Base-by-base conservation (phyloP, 2,113 vertebrate species). In the Centropus bengalensis region DNA sequence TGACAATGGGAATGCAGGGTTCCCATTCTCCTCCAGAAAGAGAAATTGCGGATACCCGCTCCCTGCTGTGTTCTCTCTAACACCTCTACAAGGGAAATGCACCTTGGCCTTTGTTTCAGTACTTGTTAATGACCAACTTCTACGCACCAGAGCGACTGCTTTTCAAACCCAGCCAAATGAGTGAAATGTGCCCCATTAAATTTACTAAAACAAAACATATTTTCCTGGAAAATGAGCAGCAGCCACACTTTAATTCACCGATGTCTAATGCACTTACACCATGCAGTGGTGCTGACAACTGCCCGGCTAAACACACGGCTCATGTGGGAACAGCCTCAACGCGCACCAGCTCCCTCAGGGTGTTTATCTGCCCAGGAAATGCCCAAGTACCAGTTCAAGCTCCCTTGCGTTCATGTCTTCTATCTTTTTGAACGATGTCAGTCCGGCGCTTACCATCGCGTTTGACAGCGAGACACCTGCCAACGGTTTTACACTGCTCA, bases 341-440 rank as follows among this genome's bases (percentile, higher is more conserved):
- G 42, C 23, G 78, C 20, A 47, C 1, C 70, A 68, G 51, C 79
- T 94, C 85, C 30, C 44, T 59, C 76, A 63, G 36, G 40, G 32
- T 51, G 86, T 71, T 82, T 87, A 69, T 67, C 45, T n/a, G 4
- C 9, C 8, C 47, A 82, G 14, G 69, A 77, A 79, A 85, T 40
- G 82, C 55, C 52, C 94, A 82, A 89, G 96, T 98, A 99, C 99
- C 98, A 99, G 83, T 97, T 99, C 99, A 95, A 99, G 98, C 93
- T 99, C 98, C 80, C 99, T 98, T 94, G 99, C 91, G 82, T 99
- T 98, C 91, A 82, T 98, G 91, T 98, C 97, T 98, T 99, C 99
- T 97, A 99, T 99, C 98, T 99, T 99, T 97, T 97, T 98, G 97
- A 99, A 99, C 26, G 99, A 98, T 15, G 98, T 99, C 95, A 99